These are phyloP conservation scores for Agriotes lineatus DNA, from an alignment of 2,888 invertebrate genomes.

Conservation along the genomic window DNA sequence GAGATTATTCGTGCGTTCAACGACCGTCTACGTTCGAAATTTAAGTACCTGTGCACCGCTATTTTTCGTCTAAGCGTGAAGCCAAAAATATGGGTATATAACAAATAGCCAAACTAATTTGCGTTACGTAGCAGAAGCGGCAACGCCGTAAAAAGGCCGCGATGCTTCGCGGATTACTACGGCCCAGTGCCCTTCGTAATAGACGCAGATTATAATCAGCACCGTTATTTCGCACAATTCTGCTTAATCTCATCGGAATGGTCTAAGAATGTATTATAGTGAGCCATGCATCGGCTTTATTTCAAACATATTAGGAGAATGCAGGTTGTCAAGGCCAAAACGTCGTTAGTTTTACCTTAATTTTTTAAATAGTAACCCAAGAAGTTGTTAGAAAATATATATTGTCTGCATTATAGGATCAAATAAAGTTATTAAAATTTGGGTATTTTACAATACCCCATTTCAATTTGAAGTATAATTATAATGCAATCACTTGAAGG, in stretches of 20 bases:
- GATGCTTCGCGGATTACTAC: slow-evolving; percentile 6
- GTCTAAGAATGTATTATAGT: background rate
- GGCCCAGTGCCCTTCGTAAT: slow-evolving; percentile 17
- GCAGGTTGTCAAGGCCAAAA: background rate
- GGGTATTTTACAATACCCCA: too few species aligned
- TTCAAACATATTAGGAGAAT: too few species aligned
- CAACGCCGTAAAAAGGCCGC: background rate
- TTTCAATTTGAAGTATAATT: too few species aligned
- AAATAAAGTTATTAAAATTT: too few species aligned
- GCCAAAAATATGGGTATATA: slow-evolving; percentile 11
- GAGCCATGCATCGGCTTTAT: background rate
- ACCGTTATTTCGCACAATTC: slow-evolving; percentile 10
- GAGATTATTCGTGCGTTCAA: slow-evolving; percentile 18
- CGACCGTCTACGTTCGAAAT: slow-evolving; percentile 10
- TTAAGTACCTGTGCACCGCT: slow-evolving; percentile 13
- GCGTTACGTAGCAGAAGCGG: slow-evolving; percentile 20
- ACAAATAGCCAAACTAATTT: slow-evolving; percentile 17
- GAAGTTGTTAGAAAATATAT: too few species aligned
- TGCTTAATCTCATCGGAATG: background rate
- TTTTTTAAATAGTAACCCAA: too few species aligned
- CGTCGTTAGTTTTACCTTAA: too few species aligned
- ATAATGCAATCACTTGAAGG: too few species aligned
- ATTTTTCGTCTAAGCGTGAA: slow-evolving; percentile 17
- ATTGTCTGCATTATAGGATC: too few species aligned
- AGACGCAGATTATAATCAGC: slow-evolving; percentile 4